Evolutionary conservation across 1,140 invertebrate genomes (phyloP).

Genomic region (Leptinotarsa undecemlineata): DNA sequence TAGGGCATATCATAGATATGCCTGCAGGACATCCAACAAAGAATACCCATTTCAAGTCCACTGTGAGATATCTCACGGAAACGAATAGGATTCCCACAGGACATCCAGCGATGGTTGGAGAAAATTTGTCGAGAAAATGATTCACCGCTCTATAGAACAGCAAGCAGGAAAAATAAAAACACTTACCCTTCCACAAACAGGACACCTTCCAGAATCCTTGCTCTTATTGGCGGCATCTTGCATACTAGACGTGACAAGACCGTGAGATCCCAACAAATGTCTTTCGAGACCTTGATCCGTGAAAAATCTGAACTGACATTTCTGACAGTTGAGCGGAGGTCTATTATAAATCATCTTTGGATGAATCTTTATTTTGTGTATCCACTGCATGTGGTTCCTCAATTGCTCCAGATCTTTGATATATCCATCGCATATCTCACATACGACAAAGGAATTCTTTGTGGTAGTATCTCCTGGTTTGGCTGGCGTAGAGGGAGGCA

Average conservation of each 20-base stretch:
- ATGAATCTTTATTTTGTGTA: slow-evolving; percentile 95
- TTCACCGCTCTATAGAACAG: too few species aligned
- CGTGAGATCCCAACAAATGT: slow-evolving; percentile 90
- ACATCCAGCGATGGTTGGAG: too few species aligned
- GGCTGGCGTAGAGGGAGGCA: slow-evolving; percentile 46
- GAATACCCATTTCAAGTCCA: too few species aligned
- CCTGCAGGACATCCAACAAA: too few species aligned
- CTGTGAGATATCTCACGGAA: too few species aligned
- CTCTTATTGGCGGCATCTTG: slow-evolving; percentile 93
- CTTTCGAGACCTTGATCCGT: slow-evolving; percentile 84
- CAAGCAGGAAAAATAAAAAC: too few species aligned
- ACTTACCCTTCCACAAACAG: slow-evolving; percentile 85
- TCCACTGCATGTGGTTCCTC: slow-evolving; percentile 94
- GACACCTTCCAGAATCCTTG: slow-evolving; percentile 91
- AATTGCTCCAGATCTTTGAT: slow-evolving; percentile 92
- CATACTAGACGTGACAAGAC: slow-evolving; percentile 93
- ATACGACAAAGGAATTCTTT: slow-evolving; percentile 87
- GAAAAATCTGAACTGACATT: slow-evolving; percentile 85
- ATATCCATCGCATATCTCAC: slow-evolving; percentile 94
- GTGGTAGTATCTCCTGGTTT: slow-evolving; percentile 56
- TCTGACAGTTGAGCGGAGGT: slow-evolving; percentile 92
- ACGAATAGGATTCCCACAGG: too few species aligned
- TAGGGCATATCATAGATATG: too few species aligned
- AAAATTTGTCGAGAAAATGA: too few species aligned
- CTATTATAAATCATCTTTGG: slow-evolving; percentile 94